These are phyloP conservation scores for Mythimna ferrago DNA, from an alignment of 2,888 invertebrate genomes.

Conservation along the genomic window DNA sequence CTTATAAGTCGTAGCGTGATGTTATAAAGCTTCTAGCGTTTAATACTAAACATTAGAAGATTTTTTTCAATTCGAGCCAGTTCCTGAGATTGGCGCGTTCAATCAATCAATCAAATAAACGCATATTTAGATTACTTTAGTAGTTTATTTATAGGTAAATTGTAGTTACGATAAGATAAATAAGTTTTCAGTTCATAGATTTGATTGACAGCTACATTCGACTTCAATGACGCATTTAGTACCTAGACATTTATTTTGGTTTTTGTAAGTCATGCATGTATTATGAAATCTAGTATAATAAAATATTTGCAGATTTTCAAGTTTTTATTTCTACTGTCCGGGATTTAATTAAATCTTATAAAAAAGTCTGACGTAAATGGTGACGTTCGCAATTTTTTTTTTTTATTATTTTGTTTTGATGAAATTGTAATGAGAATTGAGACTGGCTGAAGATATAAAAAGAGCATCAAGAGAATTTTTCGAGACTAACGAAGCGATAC, in stretches of 20 bases:
- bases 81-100: too few relatives aligned
- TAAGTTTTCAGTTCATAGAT: neutral
- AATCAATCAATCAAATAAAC: too few relatives aligned
- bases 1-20: too few relatives aligned
- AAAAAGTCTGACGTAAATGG: neutral
- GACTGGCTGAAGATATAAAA: neutral
- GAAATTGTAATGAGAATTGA: neutral
- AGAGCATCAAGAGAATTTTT: neutral
- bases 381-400: neutral
- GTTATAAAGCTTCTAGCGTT: too few relatives aligned
- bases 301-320: constrained; percentile 1
- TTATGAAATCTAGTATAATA: constrained; percentile 1
- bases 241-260: too few relatives aligned
- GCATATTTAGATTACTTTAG: too few relatives aligned
- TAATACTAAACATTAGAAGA: too few relatives aligned
- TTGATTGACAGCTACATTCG: neutral
- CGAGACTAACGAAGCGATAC: neutral
- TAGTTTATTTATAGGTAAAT: too few relatives aligned
- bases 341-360: neutral
- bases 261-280: too few relatives aligned
- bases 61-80: too few relatives aligned
- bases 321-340: neutral
- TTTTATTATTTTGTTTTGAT: neutral
- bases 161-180: neutral
- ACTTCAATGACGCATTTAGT: neutral